Base-by-base conservation (phyloP, 2,888 invertebrate genomes). In the Mimachlamys varia region DNA sequence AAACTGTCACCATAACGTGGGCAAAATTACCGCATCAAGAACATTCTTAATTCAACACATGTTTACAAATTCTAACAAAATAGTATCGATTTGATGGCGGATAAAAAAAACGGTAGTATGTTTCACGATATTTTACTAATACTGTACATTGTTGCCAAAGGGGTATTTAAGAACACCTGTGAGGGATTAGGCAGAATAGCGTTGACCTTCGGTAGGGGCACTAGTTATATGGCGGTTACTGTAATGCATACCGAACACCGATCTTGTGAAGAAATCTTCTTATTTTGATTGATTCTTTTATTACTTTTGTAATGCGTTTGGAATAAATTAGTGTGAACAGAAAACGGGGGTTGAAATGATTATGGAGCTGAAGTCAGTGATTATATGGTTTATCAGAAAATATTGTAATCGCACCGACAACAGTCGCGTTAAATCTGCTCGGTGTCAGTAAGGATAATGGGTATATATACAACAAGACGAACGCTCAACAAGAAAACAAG, bases 1-100 rank as follows among this genome's bases (percentile, higher is more conserved):
- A 76, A 76, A 76, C 33, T 33, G 76, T 76, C 76, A 76, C 76
- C 27, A 76, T 76, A 76, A 76, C 76, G 76, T 13, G 19, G 76
- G 76, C 76, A 76, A 76, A 76, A 76, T 76, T 76, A 76, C 76
- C 76, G 76, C 76, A 76, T 76, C 76, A 76, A 76, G 76, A 76
- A 76, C 76, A 76, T 76, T 76, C 76, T 76, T 76, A 76, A 76
- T 76, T 76, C 76, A 76, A 76, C 76, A 76, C 76, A 76, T 76
- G 76, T 76, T 76, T 76, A 76, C 76, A 76, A 76, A 76, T 76
- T 76, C 76, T 76, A 33, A 76, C 76, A 76, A 76, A 76, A 76
- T 76, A 76, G 76, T 76, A 76, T 76, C 76, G 76, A 76, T 76
- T 33, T 76, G 76, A 76, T 76, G 76, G 13, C 76, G 33, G 76